Base-by-base conservation (phyloP, 1,140 invertebrate species). In the Drosophila melanica region DNA sequence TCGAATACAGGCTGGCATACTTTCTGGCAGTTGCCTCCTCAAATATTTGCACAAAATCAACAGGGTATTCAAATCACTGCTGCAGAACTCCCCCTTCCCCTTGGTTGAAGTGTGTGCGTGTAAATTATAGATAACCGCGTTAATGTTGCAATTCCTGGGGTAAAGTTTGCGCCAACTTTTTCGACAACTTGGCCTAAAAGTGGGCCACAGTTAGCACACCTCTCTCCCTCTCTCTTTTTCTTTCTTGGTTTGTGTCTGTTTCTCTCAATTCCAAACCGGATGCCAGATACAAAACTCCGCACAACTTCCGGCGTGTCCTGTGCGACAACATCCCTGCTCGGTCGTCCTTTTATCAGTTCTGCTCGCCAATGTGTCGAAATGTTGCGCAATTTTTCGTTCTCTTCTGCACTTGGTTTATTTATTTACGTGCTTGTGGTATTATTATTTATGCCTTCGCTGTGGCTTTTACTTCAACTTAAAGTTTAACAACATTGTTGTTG, bases 61-160 rank as follows among this genome's bases (percentile, higher is more conserved):
- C 27, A 27, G 27, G 27, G 27, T 27, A 27, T 27, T 7, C 4
- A 27, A 27, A 27, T 27, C 27, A 27, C 27, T 27, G 27, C 6
- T 27, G 27, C 27, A 27, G 27, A 27, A 7, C 57, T 48, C n/a
- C 48, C 54, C 20, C 64, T n/a, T n/a, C 12, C 10, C 12, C 20
- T 10, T 1, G 16, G 33, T 35, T 23, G n/a, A 1, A 8, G 39
- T 48, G 44, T 55, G 51, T 79, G 82, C 72, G 82, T 86, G 82
- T 86, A 67, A 86, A 86, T 86, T 87, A 86, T 86, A 86, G 82
- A 86, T 86, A 86, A 87, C 71, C 82, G 84, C 81, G 82, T 86
- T 86, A 86, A 86, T 86, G 82, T 87, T 87, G 81, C 82, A 87
- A 45, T 73, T 78, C 30, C 62, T 47, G 37, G 63, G 23, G 14